Percentiles rank a stretch among this genome's conserved stretches.
Evolutionary conservation across 2,888 invertebrate genomes (phyloP).

Genomic region (Agrochola macilenta): DNA sequence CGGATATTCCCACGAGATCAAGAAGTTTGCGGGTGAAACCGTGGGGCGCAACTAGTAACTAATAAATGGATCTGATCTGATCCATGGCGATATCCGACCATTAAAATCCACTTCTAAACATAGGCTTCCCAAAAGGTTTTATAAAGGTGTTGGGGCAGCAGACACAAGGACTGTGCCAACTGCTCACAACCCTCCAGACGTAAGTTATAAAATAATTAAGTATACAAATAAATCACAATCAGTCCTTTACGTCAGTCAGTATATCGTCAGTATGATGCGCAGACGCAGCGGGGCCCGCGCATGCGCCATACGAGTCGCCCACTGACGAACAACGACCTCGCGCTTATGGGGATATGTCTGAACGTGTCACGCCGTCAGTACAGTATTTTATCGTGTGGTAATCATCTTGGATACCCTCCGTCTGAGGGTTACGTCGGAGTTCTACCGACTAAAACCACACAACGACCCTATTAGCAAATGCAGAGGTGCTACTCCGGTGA

Average conservation of each 20-base stretch:
- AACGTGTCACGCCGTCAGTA: conserved; percentile 40
- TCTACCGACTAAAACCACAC: neutral
- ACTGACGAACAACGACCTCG: conserved; percentile 62
- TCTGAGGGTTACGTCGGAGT: neutral
- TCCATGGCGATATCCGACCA: neutral
- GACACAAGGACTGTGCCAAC: neutral
- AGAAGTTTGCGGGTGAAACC: no score
- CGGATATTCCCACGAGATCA: no score
- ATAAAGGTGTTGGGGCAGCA: no score
- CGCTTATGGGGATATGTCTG: conserved; percentile 56
- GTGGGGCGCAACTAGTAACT: neutral
- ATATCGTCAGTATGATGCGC: conserved; percentile 39
- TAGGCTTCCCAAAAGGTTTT: neutral
- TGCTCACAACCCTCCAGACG: neutral
- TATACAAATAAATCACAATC: conserved; percentile 45
- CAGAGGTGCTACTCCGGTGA: neutral
- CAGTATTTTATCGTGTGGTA: neutral
- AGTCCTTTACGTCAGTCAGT: conserved; percentile 29
- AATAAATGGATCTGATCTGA: neutral
- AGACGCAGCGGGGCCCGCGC: conserved; percentile 56
- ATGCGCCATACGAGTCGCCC: conserved; percentile 61
- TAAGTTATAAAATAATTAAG: conserved; percentile 10
- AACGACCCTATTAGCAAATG: neutral
- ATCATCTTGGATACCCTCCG: neutral
- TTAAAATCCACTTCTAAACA: neutral